These are phyloP conservation scores for Sycobia sp. DNA, from an alignment of 1,140 invertebrate genomes.

Conservation along the genomic window DNA sequence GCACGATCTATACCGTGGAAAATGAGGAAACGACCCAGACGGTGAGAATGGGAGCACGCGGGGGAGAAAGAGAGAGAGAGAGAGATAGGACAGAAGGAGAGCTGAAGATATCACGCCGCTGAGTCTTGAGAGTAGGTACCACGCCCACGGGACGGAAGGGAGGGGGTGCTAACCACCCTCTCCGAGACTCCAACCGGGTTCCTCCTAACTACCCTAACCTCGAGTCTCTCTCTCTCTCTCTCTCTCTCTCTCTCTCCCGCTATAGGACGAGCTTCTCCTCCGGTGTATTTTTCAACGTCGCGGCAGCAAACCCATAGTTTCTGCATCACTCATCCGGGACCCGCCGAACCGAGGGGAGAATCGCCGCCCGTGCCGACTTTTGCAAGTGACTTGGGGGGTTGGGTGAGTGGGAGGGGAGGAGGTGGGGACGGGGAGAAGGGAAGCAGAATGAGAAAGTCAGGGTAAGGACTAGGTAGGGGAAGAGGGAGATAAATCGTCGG, in stretches of 20 bases:
- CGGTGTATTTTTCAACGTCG: slow-evolving; percentile 27
- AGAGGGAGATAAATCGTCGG: slow-evolving; percentile 26
- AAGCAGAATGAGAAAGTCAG: slow-evolving; percentile 9
- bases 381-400: slow-evolving; percentile 21
- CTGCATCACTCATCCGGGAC: slow-evolving; percentile 30
- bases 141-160: slow-evolving; percentile 5
- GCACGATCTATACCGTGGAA: slow-evolving; percentile 1
- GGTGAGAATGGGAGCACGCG: too few species aligned
- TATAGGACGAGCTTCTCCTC: too few species aligned
- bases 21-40: too few species aligned
- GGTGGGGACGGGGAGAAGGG: too few species aligned
- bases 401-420: too few species aligned
- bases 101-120: slow-evolving; percentile 15
- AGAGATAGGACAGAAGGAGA: not conserved
- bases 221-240: not conserved
- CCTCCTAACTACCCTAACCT: slow-evolving; percentile 11
- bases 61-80: not conserved
- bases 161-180: slow-evolving; percentile 6
- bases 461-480: not conserved
- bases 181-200: not conserved
- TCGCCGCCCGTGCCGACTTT: slow-evolving; percentile 22
- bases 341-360: slow-evolving; percentile 5
- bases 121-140: not conserved
- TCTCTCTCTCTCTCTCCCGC: too few species aligned
- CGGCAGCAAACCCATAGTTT: slow-evolving; percentile 31